Percentiles rank a stretch among this genome's conserved stretches.
These are phyloP conservation scores for Poeciliopsis presidionis DNA, from an alignment of 2,797 vertebrate genomes.

Conservation along the genomic window DNA sequence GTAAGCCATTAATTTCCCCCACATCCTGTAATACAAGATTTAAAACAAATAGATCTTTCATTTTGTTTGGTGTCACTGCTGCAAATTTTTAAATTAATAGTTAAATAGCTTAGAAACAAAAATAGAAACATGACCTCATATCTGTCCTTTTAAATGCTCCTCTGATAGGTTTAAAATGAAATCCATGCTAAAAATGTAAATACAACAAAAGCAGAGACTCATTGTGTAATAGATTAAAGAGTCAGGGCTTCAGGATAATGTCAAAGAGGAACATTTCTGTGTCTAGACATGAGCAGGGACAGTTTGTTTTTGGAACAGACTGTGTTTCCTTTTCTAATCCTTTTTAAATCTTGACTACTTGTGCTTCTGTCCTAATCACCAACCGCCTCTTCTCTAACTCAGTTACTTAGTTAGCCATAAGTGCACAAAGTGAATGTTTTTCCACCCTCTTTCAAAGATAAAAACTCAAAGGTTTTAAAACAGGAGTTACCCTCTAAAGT, in stretches of 20 bases:
- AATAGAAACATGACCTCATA: neutral
- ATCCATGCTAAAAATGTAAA: neutral
- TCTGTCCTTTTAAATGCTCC: neutral
- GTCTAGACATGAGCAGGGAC: neutral
- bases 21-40: neutral
- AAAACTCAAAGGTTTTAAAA: neutral
- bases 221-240: neutral
- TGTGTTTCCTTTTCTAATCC: neutral
- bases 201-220: neutral
- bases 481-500: neutral
- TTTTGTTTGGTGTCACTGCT: neutral
- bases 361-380: conserved; percentile 1
- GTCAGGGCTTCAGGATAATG: neutral
- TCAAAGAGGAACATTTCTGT: neutral
- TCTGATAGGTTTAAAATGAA: neutral
- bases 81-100: neutral
- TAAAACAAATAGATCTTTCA: neutral
- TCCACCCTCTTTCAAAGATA: neutral
- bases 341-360: neutral
- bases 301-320: neutral
- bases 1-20: neutral
- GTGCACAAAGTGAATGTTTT: neutral
- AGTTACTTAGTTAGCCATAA: conserved; percentile 3
- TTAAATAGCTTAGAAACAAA: neutral
- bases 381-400: neutral